Evolutionary conservation across 2,797 vertebrate species (phyloP).

Genomic region (Tapera naevia): DNA sequence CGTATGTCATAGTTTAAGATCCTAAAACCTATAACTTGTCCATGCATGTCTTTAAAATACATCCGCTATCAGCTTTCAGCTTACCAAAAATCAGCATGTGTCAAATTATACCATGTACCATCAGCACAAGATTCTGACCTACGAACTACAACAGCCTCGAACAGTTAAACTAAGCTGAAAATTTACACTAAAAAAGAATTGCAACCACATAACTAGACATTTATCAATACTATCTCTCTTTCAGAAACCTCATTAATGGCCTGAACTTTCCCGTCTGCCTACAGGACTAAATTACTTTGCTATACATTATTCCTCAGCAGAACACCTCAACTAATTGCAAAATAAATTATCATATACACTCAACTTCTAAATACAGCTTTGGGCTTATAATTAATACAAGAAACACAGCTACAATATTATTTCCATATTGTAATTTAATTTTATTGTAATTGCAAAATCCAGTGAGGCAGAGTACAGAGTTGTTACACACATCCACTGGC

Average conservation of each 20-base stretch:
- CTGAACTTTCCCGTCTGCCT: background rate
- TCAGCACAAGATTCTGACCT: background rate
- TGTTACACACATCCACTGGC: conserved; percentile 44
- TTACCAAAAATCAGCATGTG: background rate
- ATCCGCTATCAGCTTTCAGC: background rate
- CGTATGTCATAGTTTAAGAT: background rate
- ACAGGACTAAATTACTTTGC: background rate
- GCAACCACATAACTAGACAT: background rate
- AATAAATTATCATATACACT: background rate
- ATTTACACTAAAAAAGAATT: background rate
- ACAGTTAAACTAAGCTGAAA: background rate
- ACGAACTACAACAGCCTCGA: background rate
- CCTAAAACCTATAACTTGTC: background rate
- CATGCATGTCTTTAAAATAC: background rate
- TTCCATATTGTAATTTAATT: background rate
- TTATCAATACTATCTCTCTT: background rate
- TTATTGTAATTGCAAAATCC: background rate
- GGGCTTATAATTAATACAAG: background rate
- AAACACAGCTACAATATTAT: background rate
- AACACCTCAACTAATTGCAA: background rate
- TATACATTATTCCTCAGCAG: background rate
- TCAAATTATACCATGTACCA: background rate
- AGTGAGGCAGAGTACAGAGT: background rate
- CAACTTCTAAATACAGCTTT: conserved; percentile 16
- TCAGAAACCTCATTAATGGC: background rate